These are phyloP conservation scores for Agrotis exclamationis DNA, from an alignment of 2,888 invertebrate genomes.

Conservation along the genomic window DNA sequence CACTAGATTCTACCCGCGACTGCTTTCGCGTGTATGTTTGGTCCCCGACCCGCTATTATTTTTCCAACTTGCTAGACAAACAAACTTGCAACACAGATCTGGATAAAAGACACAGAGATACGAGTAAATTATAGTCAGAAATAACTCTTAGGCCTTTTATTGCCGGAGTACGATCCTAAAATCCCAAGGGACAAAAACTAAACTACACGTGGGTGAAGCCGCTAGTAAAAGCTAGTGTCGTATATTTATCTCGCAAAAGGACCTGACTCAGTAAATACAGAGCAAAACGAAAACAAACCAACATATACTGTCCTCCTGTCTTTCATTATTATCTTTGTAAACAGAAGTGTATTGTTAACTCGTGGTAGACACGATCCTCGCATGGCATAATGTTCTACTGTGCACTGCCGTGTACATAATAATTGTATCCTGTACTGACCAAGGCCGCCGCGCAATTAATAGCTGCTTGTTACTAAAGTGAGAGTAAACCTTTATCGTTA, in stretches of 20 bases:
- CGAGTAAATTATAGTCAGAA: too few species aligned
- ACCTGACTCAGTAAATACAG: conserved; percentile 1
- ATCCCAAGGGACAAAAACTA: too few species aligned
- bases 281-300: conserved; percentile 23
- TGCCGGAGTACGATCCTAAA: too few species aligned
- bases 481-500: conserved; percentile 46
- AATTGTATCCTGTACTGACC: conserved; percentile 59
- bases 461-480: conserved; percentile 42
- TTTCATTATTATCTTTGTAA: conserved; percentile 18
- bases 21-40: too few species aligned
- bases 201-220: too few species aligned
- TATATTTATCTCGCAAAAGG: conserved; percentile 1
- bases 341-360: conserved; percentile 30
- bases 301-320: not conserved
- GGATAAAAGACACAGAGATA: too few species aligned
- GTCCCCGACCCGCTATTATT: too few species aligned
- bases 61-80: too few species aligned
- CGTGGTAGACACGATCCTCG: conserved; percentile 40
- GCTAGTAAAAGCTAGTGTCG: too few species aligned
- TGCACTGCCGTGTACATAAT: conserved; percentile 41
- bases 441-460: conserved; percentile 54
- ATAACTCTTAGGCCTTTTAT: too few species aligned
- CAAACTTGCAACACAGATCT: too few species aligned
- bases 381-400: conserved; percentile 42
- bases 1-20: too few species aligned